Evolutionary conservation across 2,888 invertebrate genomes (phyloP), one percentile per base, ranked within the genome.

Genomic region (Meliscaeva auricollis): DNA sequence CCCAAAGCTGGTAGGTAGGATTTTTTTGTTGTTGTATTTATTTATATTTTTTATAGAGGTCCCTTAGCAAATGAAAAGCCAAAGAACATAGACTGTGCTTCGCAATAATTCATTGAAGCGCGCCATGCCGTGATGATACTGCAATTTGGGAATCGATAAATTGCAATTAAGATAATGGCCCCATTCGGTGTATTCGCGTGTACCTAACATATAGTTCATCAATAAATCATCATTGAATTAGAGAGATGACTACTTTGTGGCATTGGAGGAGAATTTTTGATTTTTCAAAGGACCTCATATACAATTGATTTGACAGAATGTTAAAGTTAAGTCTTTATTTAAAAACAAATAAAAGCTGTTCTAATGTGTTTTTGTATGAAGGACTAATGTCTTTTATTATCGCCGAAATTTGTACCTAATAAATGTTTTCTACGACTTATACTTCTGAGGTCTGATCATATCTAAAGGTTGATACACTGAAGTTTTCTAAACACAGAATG

Each of bases 131-230:
- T 72, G 82, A 88, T 88, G 90, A 89, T 89, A 89, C 88, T 90
- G 90, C 91, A 91, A 91, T 91, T 91, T 90, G 88, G 88, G 90
- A 91, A 91, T 91, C 91, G 91, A 91, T 91, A 91, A 91, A 91
- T 91, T 91, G 91, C 91, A 91, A 91, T 91, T 91, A 91, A 91
- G 91, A 90, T 91, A 91, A 91, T 91, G 91, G 91, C 89, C 30
- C 89, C 88, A 89, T 90, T 87, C 89, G 89, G 88, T 79, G 77
- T 69, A 56, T 32, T 11, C 56, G 32, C 17, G 17, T 30, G n/a
- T 56, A 20, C 48, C 11, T 48, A 20, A 3, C 5, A 56, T 44
- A 66, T 72, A 69, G 64, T 62, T 77, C 50, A 72, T 87, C 52
- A 76, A 80, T 82, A 81, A 82, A 76, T 80, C 84, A 80, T 76